Evolutionary conservation across 2,888 invertebrate genomes (phyloP).

Genomic region (Rapana venosa): DNA sequence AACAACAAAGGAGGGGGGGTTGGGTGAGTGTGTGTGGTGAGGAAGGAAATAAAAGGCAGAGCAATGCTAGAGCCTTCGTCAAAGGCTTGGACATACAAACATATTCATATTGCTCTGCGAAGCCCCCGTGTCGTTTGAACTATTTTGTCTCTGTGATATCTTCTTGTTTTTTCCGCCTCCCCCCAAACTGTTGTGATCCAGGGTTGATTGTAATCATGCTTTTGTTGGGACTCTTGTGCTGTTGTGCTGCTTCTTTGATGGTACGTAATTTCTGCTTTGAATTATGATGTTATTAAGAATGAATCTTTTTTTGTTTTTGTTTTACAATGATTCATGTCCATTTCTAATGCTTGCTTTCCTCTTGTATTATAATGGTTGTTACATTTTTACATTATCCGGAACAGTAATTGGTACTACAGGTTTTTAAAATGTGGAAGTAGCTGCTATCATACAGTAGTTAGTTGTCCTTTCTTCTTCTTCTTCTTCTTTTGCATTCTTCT

Average conservation of each 20-base stretch:
- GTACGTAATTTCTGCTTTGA: background rate
- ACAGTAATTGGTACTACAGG: background rate
- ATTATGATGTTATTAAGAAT: background rate
- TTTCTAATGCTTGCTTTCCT: background rate
- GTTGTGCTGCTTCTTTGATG: background rate
- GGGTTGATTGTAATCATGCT: background rate
- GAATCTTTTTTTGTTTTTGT: background rate
- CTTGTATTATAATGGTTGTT: no score
- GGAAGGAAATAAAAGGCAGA: background rate
- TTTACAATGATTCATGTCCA: background rate
- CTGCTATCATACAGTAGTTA: no score
- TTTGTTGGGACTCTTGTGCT: constrained; percentile 11
- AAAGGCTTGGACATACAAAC: background rate
- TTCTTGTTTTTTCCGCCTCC: background rate
- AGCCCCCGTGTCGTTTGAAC: background rate
- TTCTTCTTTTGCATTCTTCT: no score
- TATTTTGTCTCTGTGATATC: background rate
- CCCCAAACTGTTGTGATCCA: background rate
- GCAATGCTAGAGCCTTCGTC: background rate
- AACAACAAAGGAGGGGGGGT: background rate
- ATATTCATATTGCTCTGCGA: background rate
- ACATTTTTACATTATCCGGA: no score
- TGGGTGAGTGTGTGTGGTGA: background rate
- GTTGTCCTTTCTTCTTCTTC: no score
- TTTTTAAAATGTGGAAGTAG: background rate